Evolutionary conservation across 2,797 vertebrate genomes (phyloP), one percentile per base, ranked within the genome.

Genomic region (Tolypeutes matacus): DNA sequence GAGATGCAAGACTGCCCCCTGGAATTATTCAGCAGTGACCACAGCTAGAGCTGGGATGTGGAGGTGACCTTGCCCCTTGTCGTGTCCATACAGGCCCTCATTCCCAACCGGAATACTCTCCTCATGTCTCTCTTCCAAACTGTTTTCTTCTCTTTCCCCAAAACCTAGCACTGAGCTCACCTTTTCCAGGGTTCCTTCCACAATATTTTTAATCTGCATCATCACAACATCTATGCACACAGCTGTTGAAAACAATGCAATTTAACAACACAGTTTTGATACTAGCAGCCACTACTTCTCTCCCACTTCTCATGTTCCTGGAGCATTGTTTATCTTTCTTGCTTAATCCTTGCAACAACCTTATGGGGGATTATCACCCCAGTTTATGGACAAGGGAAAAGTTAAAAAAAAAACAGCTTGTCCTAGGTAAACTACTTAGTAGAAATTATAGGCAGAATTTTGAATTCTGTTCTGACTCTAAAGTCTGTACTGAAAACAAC

Each of bases 371-470:
- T 46, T 72, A 51, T 58, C 58, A 34, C 10, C 6, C 17, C n/a
- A 69, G n/a, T 87, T 85, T 42, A 46, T n/a, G 90, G 39, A 64
- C 23, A 93, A 20, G 20, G 92, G 93, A 80, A 21, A n/a, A 31
- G 73, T 62, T 31, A 76, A 91, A n/a, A 81, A n/a, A 64, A 85
- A 36, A 85, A 46, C 46, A 87, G 23, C 12, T 82, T 83, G 51
- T 53, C 31, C 21, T n/a, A 73, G 46, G 60, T 53, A 90, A 84
- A 62, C 25, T 64, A 64, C 27, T 91, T 82, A 85, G 46, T 27
- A 92, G 86, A 86, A 92, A 31, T 36, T 21, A 84, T 51, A 92
- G 23, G 36, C 36, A 53, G 6, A 86, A 93, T 90, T 89, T 89
- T 86, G 39, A 93, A 75, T 2, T 14, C 36, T 89, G 4, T 85